phyloP scores from a whole-genome alignment of 2,113 vertebrate genomes.

The Genyomyrus donnyi region DNA sequence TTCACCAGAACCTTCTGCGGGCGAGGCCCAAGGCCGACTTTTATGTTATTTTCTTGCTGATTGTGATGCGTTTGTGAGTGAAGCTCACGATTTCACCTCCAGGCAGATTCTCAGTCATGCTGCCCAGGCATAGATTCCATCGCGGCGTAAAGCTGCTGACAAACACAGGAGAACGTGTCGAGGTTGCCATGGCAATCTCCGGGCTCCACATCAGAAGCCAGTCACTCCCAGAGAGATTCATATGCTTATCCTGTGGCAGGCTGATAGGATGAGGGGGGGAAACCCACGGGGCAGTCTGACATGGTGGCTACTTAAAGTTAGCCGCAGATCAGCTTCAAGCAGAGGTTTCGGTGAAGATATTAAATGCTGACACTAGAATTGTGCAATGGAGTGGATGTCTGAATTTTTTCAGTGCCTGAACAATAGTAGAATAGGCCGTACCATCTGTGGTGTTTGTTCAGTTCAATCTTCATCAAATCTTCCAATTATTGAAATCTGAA shows the following conservation, averaged over 20 bases:
- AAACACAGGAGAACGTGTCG: background rate
- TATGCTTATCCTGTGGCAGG: background rate
- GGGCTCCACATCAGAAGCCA: background rate
- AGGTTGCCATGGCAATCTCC: conserved; percentile 2
- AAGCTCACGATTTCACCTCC: conserved; percentile 7
- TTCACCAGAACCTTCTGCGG: background rate
- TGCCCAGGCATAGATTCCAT: background rate
- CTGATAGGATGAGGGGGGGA: background rate
- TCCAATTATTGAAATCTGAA: background rate
- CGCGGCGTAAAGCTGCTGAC: background rate
- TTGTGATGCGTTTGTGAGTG: background rate
- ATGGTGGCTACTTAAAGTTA: background rate
- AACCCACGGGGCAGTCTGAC: background rate
- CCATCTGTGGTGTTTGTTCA: background rate
- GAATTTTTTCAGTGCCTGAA: background rate
- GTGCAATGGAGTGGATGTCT: background rate
- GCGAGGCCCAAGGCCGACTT: background rate
- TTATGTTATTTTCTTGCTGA: background rate
- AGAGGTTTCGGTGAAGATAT: background rate
- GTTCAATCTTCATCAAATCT: background rate
- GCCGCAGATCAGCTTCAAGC: background rate
- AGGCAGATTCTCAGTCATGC: background rate
- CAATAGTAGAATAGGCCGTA: background rate
- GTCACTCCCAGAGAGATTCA: background rate
- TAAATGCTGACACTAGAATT: background rate